Evolutionary conservation across 2,888 invertebrate species (phyloP).

Genomic region (Ectropis crepuscularia): DNA sequence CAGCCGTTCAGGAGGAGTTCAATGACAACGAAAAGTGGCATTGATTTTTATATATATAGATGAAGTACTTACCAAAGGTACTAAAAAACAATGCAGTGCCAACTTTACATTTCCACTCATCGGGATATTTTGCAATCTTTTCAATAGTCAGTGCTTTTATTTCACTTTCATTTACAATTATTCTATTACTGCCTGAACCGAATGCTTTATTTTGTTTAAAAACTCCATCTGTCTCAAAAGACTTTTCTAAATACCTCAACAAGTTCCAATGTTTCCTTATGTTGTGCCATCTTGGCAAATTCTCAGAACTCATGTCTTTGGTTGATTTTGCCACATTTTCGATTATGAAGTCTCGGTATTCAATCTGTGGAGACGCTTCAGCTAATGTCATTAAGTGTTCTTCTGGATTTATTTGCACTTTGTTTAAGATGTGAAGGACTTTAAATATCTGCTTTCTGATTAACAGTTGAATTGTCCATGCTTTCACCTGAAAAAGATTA

Average conservation of each 20-base stretch:
- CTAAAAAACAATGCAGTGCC: constrained; percentile 85
- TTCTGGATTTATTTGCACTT: constrained; percentile 85
- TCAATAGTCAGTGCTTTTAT: constrained; percentile 79
- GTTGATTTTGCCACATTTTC: constrained; percentile 85
- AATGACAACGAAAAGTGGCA: too few species aligned
- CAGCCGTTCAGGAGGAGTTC: too few species aligned
- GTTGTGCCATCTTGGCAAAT: constrained; percentile 62
- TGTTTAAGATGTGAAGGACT: constrained; percentile 86
- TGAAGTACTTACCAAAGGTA: constrained; percentile 76
- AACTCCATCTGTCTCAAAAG: constrained; percentile 77
- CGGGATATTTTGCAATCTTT: constrained; percentile 72
- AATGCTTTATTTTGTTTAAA: constrained; percentile 82
- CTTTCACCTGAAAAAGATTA: constrained; percentile 75
- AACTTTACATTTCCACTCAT: constrained; percentile 83
- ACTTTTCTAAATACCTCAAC: constrained; percentile 73
- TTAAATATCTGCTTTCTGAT: constrained; percentile 86
- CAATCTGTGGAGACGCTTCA: constrained; percentile 83
- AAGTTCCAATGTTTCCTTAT: constrained; percentile 77
- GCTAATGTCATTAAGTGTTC: constrained; percentile 85
- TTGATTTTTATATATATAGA: too few species aligned
- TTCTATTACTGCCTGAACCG: constrained; percentile 68
- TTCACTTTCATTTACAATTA: constrained; percentile 78
- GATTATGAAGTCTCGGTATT: constrained; percentile 87
- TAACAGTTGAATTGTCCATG: constrained; percentile 87
- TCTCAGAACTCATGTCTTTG: constrained; percentile 67